Evolutionary conservation across 64 coral and sea anemone species (phyloP), one percentile per base, ranked within the genome.

Genomic region (Actinia tenebrosa): DNA sequence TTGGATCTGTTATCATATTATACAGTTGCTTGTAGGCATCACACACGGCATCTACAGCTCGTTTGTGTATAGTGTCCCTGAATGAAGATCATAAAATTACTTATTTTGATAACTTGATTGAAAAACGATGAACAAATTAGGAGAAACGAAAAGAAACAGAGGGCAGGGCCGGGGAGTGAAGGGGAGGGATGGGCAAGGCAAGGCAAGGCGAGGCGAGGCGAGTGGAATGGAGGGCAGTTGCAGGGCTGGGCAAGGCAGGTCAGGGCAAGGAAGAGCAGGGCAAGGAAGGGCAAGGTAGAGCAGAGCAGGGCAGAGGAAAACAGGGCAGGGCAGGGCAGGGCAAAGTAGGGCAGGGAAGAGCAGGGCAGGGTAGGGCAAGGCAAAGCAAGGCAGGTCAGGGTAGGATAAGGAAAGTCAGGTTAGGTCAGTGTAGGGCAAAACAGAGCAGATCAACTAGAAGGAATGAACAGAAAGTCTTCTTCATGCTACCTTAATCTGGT

Each of bases 61-160:
- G 93, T 71, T 99, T 99, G 91, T 99, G 89, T 6, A 99, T 93
- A 16, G 93, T 99, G 60, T 99, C 97, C 58, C 97, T 99, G 77
- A 1, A 95, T 62, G 45, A 52, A 55, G 88, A 50, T 4, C 47
- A 50, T 16, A 58, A 58, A 58, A 58, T 58, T 16, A 58, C 47
- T 50, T 50, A 0, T 50, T 50, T 50, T 50, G 56, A 58, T 1
- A 58, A 58, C 56, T 58, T 58, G 56, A 58, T 11, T 37, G 30
- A 37, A 37, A 58, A 11, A 58, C 7, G 3, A 50, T 50, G 7
- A 50, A 50, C 47, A 50, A 50, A 50, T 50, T 50, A 50, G 47
- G 47, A 50, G 47, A 50, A 50, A 50, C 3, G 47, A 50, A 50
- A 50, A 50, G 47, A 50, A 1, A 37, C 30, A 37, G 30, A 37